Evolutionary conservation across 2,797 vertebrate genomes (phyloP), one percentile per base, ranked within the genome.

Genomic region (Esox masquinongy): DNA sequence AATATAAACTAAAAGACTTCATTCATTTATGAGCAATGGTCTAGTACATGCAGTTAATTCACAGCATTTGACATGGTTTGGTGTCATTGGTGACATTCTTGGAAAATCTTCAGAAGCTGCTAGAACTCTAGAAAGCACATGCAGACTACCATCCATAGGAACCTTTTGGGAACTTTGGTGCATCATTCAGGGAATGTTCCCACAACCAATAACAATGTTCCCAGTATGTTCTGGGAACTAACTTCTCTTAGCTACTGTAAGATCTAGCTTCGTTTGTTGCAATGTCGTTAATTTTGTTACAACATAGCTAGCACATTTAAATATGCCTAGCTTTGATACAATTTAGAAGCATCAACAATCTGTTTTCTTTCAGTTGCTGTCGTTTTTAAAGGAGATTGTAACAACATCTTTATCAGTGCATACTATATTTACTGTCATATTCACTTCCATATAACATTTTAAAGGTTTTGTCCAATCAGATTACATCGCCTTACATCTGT

Each of bases 341-440:
- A 43, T 31, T 31, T 31, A 31, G 29, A 31, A 31, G 29, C 36
- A 39, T 39, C 36, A 39, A 5, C 7, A 8, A 39, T 39, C 36
- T 90, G 87, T 88, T 91, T 90, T 81, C 83, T 87, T 87, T 80
- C 83, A 61, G 66, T 24, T 9, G 39, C 53, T 1, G 39, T 83
- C 31, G 82, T 89, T 74, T 77, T 75, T 75, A 70, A 77, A 86
- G 82, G 47, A 79, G 72, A 49, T 89, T 84, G 22, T 74, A 43
- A 29, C 24, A 59, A 76, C 36, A 39, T 1, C 5, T 3, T 5
- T 39, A 77, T 88, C 75, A 56, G 78, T 85, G 76, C 74, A 87
- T 86, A 90, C 87, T 83, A 86, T 85, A 86, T 90, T 92, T 79
- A 90, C 83, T 91, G 88, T 91, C 90, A 89, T 84, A 86, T 69